Percentiles rank a stretch among this genome's conserved stretches.
phyloP scores from a whole-genome alignment of 2,797 vertebrate genomes.

The Acropternis orthonyx region DNA sequence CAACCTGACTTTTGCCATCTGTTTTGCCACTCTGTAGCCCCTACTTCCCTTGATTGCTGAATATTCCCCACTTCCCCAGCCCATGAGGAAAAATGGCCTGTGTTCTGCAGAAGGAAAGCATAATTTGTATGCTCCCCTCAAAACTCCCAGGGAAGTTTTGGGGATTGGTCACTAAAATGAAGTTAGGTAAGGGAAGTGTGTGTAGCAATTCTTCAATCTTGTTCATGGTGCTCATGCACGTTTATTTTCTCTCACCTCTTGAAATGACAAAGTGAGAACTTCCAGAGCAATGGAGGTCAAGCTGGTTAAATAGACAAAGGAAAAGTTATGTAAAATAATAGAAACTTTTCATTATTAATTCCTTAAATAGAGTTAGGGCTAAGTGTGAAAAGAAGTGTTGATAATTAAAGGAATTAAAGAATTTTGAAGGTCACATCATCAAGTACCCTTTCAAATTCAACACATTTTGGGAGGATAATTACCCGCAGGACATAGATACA shows the following conservation, averaged over 20 bases:
- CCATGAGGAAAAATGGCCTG: neutral
- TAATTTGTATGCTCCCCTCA: neutral
- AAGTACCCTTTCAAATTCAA: neutral
- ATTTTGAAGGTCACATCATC: neutral
- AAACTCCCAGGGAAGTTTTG: neutral
- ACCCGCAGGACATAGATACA: neutral
- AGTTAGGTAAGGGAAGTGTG: fast-evolving
- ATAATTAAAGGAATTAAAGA: neutral
- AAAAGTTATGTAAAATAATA: neutral
- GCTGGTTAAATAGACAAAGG: neutral
- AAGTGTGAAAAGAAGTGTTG: neutral
- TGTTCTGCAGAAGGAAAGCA: neutral
- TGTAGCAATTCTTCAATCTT: neutral
- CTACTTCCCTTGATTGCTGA: neutral
- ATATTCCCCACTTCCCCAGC: neutral
- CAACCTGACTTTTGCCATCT: neutral
- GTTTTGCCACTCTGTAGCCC: neutral
- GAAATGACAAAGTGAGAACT: neutral
- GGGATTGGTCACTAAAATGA: neutral
- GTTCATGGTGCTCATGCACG: neutral
- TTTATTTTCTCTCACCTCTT: neutral
- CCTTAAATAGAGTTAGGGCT: neutral
- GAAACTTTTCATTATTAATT: neutral
- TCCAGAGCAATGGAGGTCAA: neutral
- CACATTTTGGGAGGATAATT: neutral